These are phyloP conservation scores for Distichodus sexfasciatus DNA, from an alignment of 2,797 vertebrate species.

Conservation along the genomic window DNA sequence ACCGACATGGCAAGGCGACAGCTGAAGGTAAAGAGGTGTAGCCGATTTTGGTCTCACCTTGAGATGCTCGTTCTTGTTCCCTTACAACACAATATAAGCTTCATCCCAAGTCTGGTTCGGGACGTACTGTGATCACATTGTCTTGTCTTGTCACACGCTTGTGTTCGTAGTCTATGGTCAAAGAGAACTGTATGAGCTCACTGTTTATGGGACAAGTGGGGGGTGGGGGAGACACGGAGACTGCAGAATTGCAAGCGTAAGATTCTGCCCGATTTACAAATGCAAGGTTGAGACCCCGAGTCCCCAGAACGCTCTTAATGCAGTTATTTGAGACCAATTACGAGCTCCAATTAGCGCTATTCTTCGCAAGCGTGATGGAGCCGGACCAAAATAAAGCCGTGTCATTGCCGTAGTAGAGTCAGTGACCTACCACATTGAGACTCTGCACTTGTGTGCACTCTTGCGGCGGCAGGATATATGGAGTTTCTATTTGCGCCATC, in stretches of 20 bases:
- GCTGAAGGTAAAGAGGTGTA: constrained; percentile 85
- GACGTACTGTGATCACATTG: no score
- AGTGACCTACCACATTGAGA: constrained; percentile 35
- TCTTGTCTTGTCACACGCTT: no score
- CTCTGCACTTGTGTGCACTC: constrained; percentile 37
- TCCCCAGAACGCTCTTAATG: background rate
- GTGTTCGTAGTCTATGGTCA: no score
- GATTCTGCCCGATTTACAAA: background rate
- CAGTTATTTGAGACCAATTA: constrained; percentile 7
- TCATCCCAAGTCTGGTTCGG: no score
- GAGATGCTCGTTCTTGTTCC: constrained; percentile 54
- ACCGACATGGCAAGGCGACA: constrained; percentile 98
- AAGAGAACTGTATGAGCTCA: constrained; percentile 12
- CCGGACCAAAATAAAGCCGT: constrained; percentile 56
- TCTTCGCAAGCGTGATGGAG: constrained; percentile 55
- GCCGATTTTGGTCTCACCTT: constrained; percentile 46
- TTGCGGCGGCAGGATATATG: constrained; percentile 40
- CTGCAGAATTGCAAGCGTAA: constrained; percentile 63
- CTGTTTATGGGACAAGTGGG: constrained; percentile 31
- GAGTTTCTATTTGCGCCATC: constrained; percentile 65
- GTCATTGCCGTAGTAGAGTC: constrained; percentile 57
- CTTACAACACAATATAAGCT: no score
- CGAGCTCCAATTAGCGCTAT: constrained; percentile 55
- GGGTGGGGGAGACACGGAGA: constrained; percentile 53
- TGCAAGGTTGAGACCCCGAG: background rate